Base-by-base conservation (phyloP, 1,140 invertebrate genomes). In the Laodelphax striatellus region DNA sequence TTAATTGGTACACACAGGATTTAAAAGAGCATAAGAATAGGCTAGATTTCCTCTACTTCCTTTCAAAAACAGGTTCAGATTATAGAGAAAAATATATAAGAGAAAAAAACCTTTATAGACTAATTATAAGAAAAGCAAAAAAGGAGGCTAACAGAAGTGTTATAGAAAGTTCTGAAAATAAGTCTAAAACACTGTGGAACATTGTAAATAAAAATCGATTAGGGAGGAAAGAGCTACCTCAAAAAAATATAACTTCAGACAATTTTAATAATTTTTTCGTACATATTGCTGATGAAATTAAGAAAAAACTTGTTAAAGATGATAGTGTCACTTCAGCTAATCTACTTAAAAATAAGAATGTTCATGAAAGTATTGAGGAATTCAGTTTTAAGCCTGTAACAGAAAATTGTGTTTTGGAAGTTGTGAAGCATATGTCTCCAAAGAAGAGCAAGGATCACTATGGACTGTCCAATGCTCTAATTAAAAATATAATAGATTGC, bases 231-330 rank as follows among this genome's bases (percentile, higher is more conserved):
- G 9, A 16, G 34, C 16, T 38, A n/a, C 31, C 21, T n/a, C 21
- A 21, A 54, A 56, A 41, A 13, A 19, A 38, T 56, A 42, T 56
- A 42, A 41, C 19, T 21, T 31, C 55, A 41, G 31, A 56, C 22
- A 42, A 38, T 8, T 38, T 56, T n/a, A 56, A 56, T 38, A 10
- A 21, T 55, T 61, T 64, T 62, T 58, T 55, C 43, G 16, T 58
- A 57, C 60, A 24, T 61, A 21, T 52, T 24, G 50, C 52, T 63
- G n/a, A 62, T 57, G 52, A 55, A 43, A 55, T 34, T 58, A 46
- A 64, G 52, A 58, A 50, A 38, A 34, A 52, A 41, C 34, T 64
- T 62, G 52, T 34, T 54, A 53, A 19, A 55, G 58, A n/a, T 10
- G 44, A 28, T 38, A 44, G 16, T 61, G 6, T 34, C 53, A 56